Percentiles rank a stretch among this genome's conserved stretches.
These are phyloP conservation scores for Cecidostiba fungosa DNA, from an alignment of 2,888 invertebrate genomes.

Conservation along the genomic window DNA sequence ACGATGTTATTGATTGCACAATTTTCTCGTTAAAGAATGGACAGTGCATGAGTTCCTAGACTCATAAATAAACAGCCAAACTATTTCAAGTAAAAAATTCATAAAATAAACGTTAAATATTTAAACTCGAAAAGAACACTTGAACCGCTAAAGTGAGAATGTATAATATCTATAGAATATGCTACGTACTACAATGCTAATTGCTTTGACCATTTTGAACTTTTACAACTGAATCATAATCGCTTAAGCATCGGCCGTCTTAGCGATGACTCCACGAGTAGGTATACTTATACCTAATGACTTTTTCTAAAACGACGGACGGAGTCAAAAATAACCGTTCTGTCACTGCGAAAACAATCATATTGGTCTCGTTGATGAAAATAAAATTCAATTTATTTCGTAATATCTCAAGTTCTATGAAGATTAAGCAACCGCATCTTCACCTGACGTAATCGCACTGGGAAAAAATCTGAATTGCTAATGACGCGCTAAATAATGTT, in stretches of 20 bases:
- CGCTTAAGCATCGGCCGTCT: neutral
- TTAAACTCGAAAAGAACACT: neutral
- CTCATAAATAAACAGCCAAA: neutral
- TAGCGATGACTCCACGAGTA: neutral
- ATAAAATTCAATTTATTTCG: neutral
- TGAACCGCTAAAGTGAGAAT: neutral
- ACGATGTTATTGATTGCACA: neutral
- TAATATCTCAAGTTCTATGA: neutral
- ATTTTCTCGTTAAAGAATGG: neutral
- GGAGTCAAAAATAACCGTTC: neutral
- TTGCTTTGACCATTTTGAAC: constrained; percentile 31
- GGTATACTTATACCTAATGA: neutral
- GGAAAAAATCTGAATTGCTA: neutral
- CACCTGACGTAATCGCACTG: neutral
- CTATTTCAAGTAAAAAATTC: neutral
- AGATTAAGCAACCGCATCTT: neutral
- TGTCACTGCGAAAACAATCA: neutral
- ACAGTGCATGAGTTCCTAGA: neutral
- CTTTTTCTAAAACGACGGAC: neutral
- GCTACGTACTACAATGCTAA: neutral
- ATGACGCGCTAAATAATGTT: neutral
- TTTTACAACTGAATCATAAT: constrained; percentile 26
- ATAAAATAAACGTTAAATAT: neutral
- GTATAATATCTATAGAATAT: no score
- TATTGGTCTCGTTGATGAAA: neutral